Base-by-base conservation (phyloP, 1,140 invertebrate species). In the Drosophila nebulosa region DNA sequence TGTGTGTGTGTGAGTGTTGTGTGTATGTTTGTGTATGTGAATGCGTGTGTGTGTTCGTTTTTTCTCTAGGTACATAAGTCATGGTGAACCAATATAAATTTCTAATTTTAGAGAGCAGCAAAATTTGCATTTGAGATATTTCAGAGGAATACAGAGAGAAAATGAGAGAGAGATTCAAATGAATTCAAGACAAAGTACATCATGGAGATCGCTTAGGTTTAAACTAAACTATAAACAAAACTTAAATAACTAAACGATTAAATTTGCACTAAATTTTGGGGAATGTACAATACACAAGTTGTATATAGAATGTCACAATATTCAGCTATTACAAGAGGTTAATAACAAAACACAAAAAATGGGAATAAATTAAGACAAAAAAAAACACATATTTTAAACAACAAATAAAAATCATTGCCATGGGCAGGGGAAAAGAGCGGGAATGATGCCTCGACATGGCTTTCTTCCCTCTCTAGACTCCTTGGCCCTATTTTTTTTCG, bases 31-130 rank as follows among this genome's bases (percentile, higher is more conserved):
- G n/a, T n/a, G n/a, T 81, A 52, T 59, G 51, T 81, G 36, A 9
- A 16, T 42, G 39, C 9, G 16, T 46, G 39, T 46, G 16, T 64
- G 42, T 74, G 39, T 79, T 64, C 81, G 79, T 86, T 70, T 53
- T 71, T 86, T 78, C 78, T 81, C 78, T 88, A 88, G 83, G 84
- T 86, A 86, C 84, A 74, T 72, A 81, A 78, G 75, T 86, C 79
- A 75, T 77, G 32, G 42, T 69, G 36, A 71, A 74, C 51, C 55
- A 61, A 30, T 52, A 21, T 52, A 74, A 60, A 42, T 61, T 60
- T 60, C 3, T 10, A 46, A 74, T 63, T n/a, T n/a, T 16, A 64
- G 16, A 67, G 56, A 21, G 35, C 46, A 10, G 62, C 60, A 67
- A 62, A 70, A n/a, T n/a, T 75, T 78, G 71, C 68, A 39, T 73